Evolutionary conservation across 1,140 invertebrate genomes (phyloP), one percentile per base, ranked within the genome.

Genomic region (Chironomus tepperi): DNA sequence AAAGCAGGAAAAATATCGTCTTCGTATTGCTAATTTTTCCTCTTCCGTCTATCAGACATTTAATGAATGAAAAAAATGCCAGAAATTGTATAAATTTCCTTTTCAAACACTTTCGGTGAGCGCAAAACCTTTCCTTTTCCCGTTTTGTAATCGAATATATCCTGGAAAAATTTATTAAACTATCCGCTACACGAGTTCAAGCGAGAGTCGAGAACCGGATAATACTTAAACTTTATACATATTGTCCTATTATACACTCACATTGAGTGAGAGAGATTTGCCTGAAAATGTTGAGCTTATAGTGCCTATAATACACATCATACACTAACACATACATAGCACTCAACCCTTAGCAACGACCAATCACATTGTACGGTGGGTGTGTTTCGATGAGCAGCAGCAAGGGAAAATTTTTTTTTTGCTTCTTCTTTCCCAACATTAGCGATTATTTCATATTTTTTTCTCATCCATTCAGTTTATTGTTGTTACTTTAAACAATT

Each of bases 201-300:
- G 65, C 16, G 65, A 19, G 65, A 70, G 65, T 70, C 18, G 65
- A 70, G 65, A 57, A 70, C 65, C 65, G 65, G 65, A 70, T 70
- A 70, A 70, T 70, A 70, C 65, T 70, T 70, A 70, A 70, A 70
- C 65, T 70, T 70, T 70, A 70, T 70, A 70, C 65, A 70, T 70
- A 70, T 70, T 70, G 65, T 70, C 65, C 65, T 16, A 70, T 70
- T 70, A 70, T 70, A 70, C 65, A 7, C 65, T 8, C 3, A 16
- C 16, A 16, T 34, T 34, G 24, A 34, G 24, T 34, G 24, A 34
- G 24, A 34, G 19, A 70, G n/a, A 70, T 70, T 70, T 70, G 65
- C 65, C 16, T 34, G 24, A 34, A n/a, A 70, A 16, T 70, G 47
- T 57, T 57, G 47, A 57, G 12, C n/a, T 57, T 57, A 34, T 34